Conservation (phyloP, 2,797 vertebrate genomes). For the Enteromius fasciolatus region DNA sequence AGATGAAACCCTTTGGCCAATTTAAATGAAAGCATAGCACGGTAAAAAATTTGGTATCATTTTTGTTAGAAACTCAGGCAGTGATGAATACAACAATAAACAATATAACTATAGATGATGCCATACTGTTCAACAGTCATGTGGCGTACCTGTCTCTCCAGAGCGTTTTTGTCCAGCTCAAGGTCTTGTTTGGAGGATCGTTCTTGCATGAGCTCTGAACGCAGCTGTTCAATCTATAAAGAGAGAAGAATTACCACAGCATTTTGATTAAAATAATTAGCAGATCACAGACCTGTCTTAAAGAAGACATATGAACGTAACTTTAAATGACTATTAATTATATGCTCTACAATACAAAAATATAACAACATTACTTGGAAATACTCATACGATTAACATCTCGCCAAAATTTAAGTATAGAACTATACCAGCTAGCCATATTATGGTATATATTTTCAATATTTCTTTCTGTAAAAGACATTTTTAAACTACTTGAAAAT, state of each 20-base stretch:
- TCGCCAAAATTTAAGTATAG: too few species aligned
- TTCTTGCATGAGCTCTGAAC: conserved; percentile 92
- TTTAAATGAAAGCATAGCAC: background rate
- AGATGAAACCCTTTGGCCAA: background rate
- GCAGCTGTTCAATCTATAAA: conserved; percentile 87
- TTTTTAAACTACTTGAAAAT: too few species aligned
- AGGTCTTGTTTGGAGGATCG: conserved; percentile 90
- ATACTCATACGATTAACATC: too few species aligned
- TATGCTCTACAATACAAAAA: background rate
- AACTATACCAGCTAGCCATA: background rate
- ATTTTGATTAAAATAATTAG: background rate
- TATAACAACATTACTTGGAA: background rate
- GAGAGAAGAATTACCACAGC: background rate
- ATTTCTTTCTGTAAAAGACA: background rate
- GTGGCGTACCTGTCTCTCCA: conserved; percentile 87
- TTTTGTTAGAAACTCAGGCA: conserved; percentile 30
- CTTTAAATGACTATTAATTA: background rate
- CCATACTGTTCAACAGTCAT: conserved; percentile 22
- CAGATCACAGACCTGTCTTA: background rate
- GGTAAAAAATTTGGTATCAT: background rate
- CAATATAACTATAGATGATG: background rate
- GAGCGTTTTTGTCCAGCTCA: conserved; percentile 91
- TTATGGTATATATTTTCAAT: background rate
- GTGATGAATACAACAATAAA: background rate
- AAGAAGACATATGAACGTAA: background rate